Conservation (phyloP, 2,113 vertebrate genomes). For the Syrmaticus mikado region DNA sequence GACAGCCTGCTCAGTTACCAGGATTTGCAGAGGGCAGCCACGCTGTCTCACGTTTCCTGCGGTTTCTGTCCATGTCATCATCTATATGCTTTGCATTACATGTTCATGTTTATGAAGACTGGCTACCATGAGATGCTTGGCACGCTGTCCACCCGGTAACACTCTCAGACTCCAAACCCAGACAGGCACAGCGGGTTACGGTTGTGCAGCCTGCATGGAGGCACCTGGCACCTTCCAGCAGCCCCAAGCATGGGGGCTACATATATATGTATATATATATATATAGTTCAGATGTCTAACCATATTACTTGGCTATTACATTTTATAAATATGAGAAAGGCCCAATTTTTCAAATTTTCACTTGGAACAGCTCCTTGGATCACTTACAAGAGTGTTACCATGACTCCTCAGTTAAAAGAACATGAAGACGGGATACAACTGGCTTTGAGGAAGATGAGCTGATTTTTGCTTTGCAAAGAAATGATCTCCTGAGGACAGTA, state of each 20-base stretch:
- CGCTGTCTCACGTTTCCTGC: neutral
- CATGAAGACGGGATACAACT: accelerated
- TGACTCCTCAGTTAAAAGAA: neutral
- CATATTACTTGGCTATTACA: neutral
- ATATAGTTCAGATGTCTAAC: neutral
- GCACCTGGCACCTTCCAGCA: neutral
- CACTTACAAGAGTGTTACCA: neutral
- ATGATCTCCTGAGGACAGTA: neutral
- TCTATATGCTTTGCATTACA: accelerated
- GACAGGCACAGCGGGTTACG: neutral
- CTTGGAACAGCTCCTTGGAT: neutral
- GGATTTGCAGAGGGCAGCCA: neutral
- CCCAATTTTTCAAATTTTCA: neutral
- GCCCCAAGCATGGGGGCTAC: neutral
- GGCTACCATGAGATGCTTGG: too few species aligned
- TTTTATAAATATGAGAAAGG: neutral
- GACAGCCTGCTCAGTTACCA: neutral
- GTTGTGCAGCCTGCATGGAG: too few species aligned
- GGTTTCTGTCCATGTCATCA: neutral
- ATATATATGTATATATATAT: neutral
- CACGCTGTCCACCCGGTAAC: accelerated
- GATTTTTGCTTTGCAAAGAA: neutral
- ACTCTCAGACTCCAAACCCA: accelerated
- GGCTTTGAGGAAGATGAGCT: neutral
- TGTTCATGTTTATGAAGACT: accelerated